Base-by-base conservation (phyloP, 2,888 invertebrate genomes). In the Epistrophella euchroma region DNA sequence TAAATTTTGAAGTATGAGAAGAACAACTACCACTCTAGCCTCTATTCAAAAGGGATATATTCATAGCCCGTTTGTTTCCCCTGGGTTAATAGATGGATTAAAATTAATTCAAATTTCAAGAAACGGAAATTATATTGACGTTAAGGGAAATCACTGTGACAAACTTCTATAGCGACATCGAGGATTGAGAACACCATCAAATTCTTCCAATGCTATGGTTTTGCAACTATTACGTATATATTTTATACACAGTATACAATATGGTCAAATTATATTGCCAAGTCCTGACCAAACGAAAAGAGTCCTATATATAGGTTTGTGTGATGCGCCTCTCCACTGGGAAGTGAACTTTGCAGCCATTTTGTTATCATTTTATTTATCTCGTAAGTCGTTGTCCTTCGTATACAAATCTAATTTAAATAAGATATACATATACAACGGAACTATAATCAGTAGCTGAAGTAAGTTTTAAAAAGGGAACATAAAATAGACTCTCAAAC, bases 111-210 rank as follows among this genome's bases (percentile, higher is more conserved):
- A 86, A 81, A 81, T 86, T 86, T 81, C 81, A 82, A 82, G 86
- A 66, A 86, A 74, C 81, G 86, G 86, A 86, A 86, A 82, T 86
- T 86, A 86, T 74, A 86, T 86, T 86, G 81, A 81, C 86, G 86
- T 78, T 86, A 78, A 74, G 86, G 86, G 78, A 87, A 83, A 79
- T 79, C 85, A 85, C 79, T 75, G 75, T 64, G 40, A 76, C 76
- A 32, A 76, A 66, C 66, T 60, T 47, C 28, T 45, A 45, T 15
- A 22, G n/a, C n/a, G 17, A 58, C 9, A 19, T 17, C 40, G 15
- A 75, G 66, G 47, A 71, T 72, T 76, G 72, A 62, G 64, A 32
- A 66, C 47, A 66, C 13, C 13, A 22, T 32, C n/a, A n/a, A 22
- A 15, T 60, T 37, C 1, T 1, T 52, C 25, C 1, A 76, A 47